Percentiles rank a stretch among this genome's conserved stretches.
Conservation (phyloP, 2,797 vertebrate species). For the Poeciliopsis presidionis region DNA sequence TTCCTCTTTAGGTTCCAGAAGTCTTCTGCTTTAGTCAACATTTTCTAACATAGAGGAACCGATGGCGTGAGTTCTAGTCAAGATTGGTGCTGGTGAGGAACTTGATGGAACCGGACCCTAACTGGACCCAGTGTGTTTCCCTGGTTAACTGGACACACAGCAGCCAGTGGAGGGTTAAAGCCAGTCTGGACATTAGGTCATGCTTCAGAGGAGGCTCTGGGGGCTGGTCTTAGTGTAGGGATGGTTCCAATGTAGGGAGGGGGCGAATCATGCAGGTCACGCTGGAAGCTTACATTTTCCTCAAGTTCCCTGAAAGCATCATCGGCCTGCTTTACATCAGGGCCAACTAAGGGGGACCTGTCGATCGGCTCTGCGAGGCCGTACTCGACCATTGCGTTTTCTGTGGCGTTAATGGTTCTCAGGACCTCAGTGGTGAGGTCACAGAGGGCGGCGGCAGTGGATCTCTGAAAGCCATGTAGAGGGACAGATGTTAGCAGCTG, state of each 20-base stretch:
- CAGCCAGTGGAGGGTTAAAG: conserved; percentile 34
- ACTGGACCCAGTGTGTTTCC: conserved; percentile 16
- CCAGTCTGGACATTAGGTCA: conserved; percentile 43
- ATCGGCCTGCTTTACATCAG: conserved; percentile 81
- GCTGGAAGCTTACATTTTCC: conserved; percentile 85
- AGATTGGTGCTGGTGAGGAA: not conserved
- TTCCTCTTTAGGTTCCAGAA: not conserved
- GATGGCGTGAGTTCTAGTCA: not conserved
- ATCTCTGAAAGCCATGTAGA: conserved; percentile 84
- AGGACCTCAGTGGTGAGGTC: conserved; percentile 88
- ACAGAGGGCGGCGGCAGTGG: conserved; percentile 84
- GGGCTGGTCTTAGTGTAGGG: conserved; percentile 2
- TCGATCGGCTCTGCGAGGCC: conserved; percentile 71
- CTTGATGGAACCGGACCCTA: conserved; percentile 4
- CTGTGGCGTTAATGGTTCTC: conserved; percentile 87
- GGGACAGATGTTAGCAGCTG: conserved; percentile 77
- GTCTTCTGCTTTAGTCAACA: not conserved
- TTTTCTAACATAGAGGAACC: not conserved
- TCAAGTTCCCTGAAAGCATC: conserved; percentile 85
- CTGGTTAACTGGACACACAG: conserved; percentile 23
- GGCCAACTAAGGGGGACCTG: conserved; percentile 70
- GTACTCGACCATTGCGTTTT: conserved; percentile 82
- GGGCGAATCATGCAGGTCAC: conserved; percentile 27
- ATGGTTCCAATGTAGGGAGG: conserved; percentile 1
- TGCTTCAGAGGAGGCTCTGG: conserved; percentile 32